A percentile compares a stretch with the other conserved stretches of the same genome.
These are phyloP conservation scores for Hydrotaea diabolus DNA, from an alignment of 2,888 invertebrate species.

Conservation along the genomic window DNA sequence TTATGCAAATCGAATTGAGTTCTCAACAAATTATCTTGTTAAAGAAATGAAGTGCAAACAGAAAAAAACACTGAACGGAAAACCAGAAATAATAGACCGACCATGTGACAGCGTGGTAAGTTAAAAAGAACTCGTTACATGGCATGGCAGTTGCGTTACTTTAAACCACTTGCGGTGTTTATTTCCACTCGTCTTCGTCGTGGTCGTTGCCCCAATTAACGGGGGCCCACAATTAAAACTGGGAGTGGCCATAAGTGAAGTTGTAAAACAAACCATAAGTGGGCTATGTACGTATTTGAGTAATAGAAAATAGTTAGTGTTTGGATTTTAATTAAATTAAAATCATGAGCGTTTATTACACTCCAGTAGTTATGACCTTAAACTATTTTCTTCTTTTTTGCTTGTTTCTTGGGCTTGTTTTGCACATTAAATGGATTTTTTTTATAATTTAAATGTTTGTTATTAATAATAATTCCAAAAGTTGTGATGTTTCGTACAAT, in stretches of 20 bases:
- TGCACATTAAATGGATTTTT: not conserved
- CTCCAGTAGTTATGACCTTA: slow-evolving; percentile 23
- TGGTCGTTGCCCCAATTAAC: no score
- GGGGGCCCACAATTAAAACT: not conserved
- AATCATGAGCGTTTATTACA: slow-evolving; percentile 5
- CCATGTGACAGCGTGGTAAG: slow-evolving; percentile 18
- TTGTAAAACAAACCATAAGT: not conserved
- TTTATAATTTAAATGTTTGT: not conserved
- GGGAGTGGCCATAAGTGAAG: slow-evolving; percentile 17
- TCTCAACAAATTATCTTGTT: slow-evolving; percentile 16
- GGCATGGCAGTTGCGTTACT: not conserved
- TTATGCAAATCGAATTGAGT: slow-evolving; percentile 12
- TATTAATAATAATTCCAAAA: not conserved
- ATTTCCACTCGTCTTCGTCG: not conserved
- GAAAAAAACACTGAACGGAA: not conserved
- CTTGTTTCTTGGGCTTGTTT: not conserved
- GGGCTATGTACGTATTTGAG: no score
- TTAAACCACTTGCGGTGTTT: not conserved
- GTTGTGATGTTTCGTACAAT: not conserved
- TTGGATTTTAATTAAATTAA: slow-evolving; percentile 11
- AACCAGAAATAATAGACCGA: not conserved
- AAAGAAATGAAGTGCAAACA: not conserved
- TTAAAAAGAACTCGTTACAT: slow-evolving; percentile 3
- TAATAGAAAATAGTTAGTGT: no score
- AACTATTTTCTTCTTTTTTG: not conserved